Percentiles rank a stretch among this genome's conserved stretches.
These are phyloP conservation scores for Eristalinus sepulchralis DNA, from an alignment of 2,888 invertebrate genomes.

Conservation along the genomic window DNA sequence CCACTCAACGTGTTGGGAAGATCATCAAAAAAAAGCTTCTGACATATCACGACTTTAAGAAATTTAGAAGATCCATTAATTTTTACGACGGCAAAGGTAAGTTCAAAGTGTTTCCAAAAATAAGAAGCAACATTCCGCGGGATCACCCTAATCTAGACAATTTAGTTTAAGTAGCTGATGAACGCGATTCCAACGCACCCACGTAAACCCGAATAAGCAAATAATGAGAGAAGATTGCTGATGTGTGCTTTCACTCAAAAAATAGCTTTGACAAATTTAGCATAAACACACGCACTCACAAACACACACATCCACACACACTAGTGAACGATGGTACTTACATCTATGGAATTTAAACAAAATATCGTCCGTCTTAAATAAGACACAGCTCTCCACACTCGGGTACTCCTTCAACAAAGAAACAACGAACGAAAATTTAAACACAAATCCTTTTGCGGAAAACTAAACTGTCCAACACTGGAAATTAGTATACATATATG, in stretches of 20 bases:
- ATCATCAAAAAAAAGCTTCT: too few species aligned
- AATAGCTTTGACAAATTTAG: constrained; percentile 43
- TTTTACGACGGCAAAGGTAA: neutral
- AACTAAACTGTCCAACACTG: constrained; percentile 13
- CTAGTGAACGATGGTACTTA: neutral
- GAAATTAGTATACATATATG: constrained; percentile 27
- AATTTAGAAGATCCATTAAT: neutral
- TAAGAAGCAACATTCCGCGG: neutral
- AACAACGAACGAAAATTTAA: constrained; percentile 27
- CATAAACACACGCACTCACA: constrained; percentile 28
- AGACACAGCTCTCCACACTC: constrained; percentile 14
- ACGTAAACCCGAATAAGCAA: neutral
- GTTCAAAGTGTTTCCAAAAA: neutral
- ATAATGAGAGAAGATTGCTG: neutral
- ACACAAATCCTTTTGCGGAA: constrained; percentile 45
- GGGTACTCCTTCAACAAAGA: neutral
- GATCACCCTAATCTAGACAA: neutral
- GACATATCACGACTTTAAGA: too few species aligned
- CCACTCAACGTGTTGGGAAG: too few species aligned
- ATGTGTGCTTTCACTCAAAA: constrained; percentile 26
- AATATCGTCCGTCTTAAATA: neutral
- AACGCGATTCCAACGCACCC: neutral
- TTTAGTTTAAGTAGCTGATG: neutral
- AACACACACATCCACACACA: constrained; percentile 8
- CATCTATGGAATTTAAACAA: neutral